Evolutionary conservation across 2,888 invertebrate species (phyloP).

Genomic region (Drosophila limbata): DNA sequence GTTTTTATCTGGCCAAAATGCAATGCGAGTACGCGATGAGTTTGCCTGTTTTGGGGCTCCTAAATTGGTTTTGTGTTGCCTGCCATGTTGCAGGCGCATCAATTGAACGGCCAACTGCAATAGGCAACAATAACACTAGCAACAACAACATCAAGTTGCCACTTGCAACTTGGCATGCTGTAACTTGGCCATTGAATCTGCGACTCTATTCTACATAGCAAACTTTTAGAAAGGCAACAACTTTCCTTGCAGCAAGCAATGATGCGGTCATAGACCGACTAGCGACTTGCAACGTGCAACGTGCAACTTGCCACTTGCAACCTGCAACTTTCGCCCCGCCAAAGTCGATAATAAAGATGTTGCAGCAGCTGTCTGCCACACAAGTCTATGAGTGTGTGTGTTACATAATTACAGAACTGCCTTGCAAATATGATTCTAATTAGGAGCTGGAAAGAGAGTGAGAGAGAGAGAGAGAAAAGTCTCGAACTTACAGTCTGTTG

Average conservation of each 20-base stretch:
- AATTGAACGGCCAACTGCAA: slow-evolving; percentile 61
- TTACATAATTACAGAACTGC: slow-evolving; percentile 62
- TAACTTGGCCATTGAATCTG: slow-evolving; percentile 52
- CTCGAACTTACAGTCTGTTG: slow-evolving; percentile 7
- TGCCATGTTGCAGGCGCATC: slow-evolving; percentile 78
- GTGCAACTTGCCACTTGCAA: slow-evolving; percentile 16
- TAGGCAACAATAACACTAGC: slow-evolving; percentile 33
- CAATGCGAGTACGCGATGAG: slow-evolving; percentile 48
- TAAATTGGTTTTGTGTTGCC: slow-evolving; percentile 76
- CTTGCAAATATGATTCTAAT: slow-evolving; percentile 55
- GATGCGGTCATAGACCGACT: slow-evolving; percentile 65
- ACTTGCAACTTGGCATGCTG: slow-evolving; percentile 51
- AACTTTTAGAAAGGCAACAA: slow-evolving; percentile 75
- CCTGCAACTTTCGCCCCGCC: slow-evolving; percentile 60
- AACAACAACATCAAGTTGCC: slow-evolving; percentile 29
- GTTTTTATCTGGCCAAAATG: slow-evolving; percentile 43
- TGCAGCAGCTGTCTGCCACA: slow-evolving; percentile 18
- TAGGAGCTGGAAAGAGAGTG: slow-evolving; percentile 24
- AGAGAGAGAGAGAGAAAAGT: not conserved
- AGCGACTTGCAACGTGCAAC: slow-evolving; percentile 20
- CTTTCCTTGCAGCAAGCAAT: slow-evolving; percentile 62
- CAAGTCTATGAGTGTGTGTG: slow-evolving; percentile 9
- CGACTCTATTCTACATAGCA: slow-evolving; percentile 65
- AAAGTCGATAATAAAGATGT: slow-evolving; percentile 44
- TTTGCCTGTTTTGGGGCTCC: slow-evolving; percentile 73